Base-by-base conservation (phyloP, 2,888 invertebrate genomes). In the Alviniconcha strummeri region DNA sequence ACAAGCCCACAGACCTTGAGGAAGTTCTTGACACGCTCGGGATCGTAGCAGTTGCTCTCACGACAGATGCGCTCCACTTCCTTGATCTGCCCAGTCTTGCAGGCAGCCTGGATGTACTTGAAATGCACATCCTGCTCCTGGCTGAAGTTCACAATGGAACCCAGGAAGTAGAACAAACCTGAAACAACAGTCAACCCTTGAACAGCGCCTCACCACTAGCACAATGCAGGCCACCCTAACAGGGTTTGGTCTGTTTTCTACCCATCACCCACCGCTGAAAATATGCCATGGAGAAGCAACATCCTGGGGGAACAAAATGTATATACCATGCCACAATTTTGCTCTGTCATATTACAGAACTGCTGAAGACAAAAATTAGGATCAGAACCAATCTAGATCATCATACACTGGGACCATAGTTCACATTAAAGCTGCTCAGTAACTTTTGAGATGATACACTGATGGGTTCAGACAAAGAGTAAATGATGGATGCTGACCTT, bases 41-140 rank as follows among this genome's bases (percentile, higher is more conserved):
- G 97, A 94, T 98, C 99, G 94, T 99, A 99, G 94, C 99, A 99
- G 94, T 99, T 99, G 82, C 98, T 98, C 93, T 99, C 99, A 64
- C 99, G 96, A 93, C 99, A 99, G 91, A 99, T 99, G 81, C 94
- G 90, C 93, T 99, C 99, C 56, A 99, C 99, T 94, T 99, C 99
- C 94, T 99, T 99, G 92, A 99, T 99, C 94, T 99, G 99, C 4
- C 99, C 99, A 3, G 99, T 99, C 94, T 99, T 99, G 94, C 99
- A 99, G 0, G 99, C 99, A 2, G 99, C 98, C 96, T 99, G 99
- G 92, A 99, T 99, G 94, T 99, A 99, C 94, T 99, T 99, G 95
- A 99, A 99, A 93, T 99, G 99, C 55, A 99, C 99, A 94, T 99
- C 99, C 7, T 98, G 96, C 94, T 99, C 99, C 94, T 99, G 99